Percentiles rank a stretch among this genome's conserved stretches.
These are phyloP conservation scores for Apostichopus californicus DNA, from an alignment of 35 echinoderm and acorn worm genomes.

Conservation along the genomic window DNA sequence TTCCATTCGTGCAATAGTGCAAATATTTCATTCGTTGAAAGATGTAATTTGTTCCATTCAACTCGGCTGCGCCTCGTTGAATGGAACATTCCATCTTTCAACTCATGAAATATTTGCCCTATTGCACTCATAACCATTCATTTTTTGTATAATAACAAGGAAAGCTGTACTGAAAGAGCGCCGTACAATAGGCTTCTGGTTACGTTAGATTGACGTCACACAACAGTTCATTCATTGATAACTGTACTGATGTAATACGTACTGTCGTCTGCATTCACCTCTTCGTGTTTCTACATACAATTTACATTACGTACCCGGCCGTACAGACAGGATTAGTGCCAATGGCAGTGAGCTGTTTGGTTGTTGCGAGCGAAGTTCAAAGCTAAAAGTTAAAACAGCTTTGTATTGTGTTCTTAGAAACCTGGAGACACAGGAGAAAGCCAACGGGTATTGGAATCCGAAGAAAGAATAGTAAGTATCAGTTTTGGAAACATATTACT, in stretches of 20 bases:
- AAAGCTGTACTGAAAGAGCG: neutral
- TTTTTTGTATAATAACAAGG: too few species aligned
- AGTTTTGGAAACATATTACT: neutral
- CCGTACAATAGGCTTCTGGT: neutral
- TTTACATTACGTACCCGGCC: neutral
- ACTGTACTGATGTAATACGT: neutral
- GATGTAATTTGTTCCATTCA: too few species aligned
- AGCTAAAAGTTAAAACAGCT: neutral
- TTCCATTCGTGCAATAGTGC: too few species aligned
- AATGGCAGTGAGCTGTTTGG: slow-evolving; percentile 9
- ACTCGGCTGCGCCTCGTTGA: too few species aligned
- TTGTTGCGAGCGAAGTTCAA: slow-evolving; percentile 1
- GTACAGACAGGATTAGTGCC: neutral
- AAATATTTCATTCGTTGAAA: too few species aligned
- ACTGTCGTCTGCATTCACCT: slow-evolving; percentile 1
- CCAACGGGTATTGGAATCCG: neutral
- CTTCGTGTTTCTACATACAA: neutral
- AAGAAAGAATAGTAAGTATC: slow-evolving; percentile 2
- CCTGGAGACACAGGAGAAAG: neutral
- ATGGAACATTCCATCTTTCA: too few species aligned
- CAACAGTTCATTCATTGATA: neutral
- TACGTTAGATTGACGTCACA: neutral
- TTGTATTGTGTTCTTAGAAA: neutral
- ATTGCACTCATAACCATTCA: too few species aligned
- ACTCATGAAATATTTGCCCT: too few species aligned